Base-by-base conservation (phyloP, 2,797 vertebrate species). In the Anolis apletophallus region DNA sequence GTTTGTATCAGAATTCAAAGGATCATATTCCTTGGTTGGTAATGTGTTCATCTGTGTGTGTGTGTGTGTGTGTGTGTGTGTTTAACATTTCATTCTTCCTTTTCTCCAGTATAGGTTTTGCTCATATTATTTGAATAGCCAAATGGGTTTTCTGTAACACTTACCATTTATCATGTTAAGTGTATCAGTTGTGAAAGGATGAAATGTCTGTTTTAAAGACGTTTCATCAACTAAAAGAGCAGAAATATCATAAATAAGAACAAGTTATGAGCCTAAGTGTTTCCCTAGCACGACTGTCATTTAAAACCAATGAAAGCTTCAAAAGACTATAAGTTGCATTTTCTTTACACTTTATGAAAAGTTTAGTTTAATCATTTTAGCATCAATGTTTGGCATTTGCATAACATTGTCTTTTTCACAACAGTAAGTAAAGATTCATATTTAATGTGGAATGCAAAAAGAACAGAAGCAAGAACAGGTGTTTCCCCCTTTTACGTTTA, bases 311-410 rank as follows among this genome's bases (percentile, higher is more conserved):
- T 9, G 36, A 71, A 52, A 59, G 79, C 46, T 46, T 55, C 69
- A 46, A 57, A n/a, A n/a, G n/a, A n/a, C n/a, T n/a, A n/a, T n/a
- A 87, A 23, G 36, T 84, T 52, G 4, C 29, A 29, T 74, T 69
- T 40, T 1, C 76, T 82, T 17, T 1, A 0, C 2, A 36, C 52
- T 83, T 75, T 74, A 73, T 68, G 73, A 87, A 40, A 86, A 61
- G 36, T 87, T 84, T 85, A 83, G 73, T 78, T 80, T 61, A 87
- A 68, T 75, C 29, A 50, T 78, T 84, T 83, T 81, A 52, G 80
- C 36, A 69, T 83, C 84, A 29, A 74, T 89, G 16, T 81, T 87
- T 86, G 61, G 71, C n/a, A 92, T 71, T 81, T 85, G 11, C 17
- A 17, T 55, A 2, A 11, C 29, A 54, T 3, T 59, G 4, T 5